A percentile compares a stretch with the other conserved stretches of the same genome.
phyloP scores from a whole-genome alignment of 2,888 invertebrate genomes.

The Drosophila algonquin region DNA sequence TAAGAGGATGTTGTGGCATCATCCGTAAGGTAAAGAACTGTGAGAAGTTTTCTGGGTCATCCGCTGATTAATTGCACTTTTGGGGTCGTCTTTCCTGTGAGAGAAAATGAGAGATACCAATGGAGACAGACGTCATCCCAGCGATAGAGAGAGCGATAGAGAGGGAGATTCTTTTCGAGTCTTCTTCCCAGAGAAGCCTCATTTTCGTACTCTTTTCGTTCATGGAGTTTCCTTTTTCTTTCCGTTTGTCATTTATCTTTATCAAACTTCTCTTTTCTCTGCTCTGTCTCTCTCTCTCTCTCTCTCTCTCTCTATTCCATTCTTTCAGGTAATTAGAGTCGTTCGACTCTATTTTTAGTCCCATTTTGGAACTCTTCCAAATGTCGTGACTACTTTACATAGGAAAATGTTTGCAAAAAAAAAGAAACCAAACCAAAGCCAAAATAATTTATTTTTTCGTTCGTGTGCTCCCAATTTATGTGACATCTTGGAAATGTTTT shows the following conservation, averaged over 20 bases:
- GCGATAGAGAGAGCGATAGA: background rate
- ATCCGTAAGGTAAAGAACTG: conserved; percentile 37
- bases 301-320: conserved; percentile 13
- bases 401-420: conserved; percentile 56
- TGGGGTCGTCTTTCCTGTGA: conserved; percentile 29
- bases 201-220: conserved; percentile 29
- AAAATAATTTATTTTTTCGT: conserved; percentile 32
- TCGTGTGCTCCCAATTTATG: conserved; percentile 68
- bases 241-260: conserved; percentile 66
- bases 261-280: conserved; percentile 4
- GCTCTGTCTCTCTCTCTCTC: conserved; percentile 11
- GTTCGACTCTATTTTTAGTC: conserved; percentile 38
- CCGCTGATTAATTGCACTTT: conserved; percentile 63
- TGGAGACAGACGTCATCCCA: background rate
- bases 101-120: background rate
- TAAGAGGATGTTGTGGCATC: conserved; percentile 50
- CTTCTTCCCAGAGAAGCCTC: too few species aligned
- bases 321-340: conserved; percentile 4
- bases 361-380: conserved; percentile 70
- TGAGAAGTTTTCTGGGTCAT: conserved; percentile 52
- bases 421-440: background rate
- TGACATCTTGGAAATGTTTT: conserved; percentile 61
- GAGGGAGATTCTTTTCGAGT: background rate
- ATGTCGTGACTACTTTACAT: conserved; percentile 70
- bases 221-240: conserved; percentile 39